Percentiles rank a stretch among this genome's conserved stretches.
phyloP scores from a whole-genome alignment of 2,113 vertebrate genomes.

The Centropristis striata region DNA sequence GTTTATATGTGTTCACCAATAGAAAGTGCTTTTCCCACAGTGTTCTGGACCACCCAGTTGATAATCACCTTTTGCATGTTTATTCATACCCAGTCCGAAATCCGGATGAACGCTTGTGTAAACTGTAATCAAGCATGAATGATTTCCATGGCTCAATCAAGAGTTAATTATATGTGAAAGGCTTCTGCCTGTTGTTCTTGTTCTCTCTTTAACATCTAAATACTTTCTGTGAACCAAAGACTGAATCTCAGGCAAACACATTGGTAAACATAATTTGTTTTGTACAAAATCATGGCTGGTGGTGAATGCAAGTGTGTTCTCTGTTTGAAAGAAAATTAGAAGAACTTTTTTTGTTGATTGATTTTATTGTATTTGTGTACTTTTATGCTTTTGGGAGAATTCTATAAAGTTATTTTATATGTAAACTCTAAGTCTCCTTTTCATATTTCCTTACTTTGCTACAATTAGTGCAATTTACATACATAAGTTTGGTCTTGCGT shows the following conservation, averaged over 20 bases:
- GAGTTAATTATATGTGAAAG: slow-evolving; percentile 30
- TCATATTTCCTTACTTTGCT: background rate
- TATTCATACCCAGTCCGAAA: slow-evolving; percentile 3
- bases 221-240: slow-evolving; percentile 53
- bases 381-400: slow-evolving; percentile 23
- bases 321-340: slow-evolving; percentile 23
- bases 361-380: slow-evolving; percentile 42
- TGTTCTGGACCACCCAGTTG: slow-evolving; percentile 51
- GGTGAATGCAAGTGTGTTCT: background rate
- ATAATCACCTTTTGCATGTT: slow-evolving; percentile 54
- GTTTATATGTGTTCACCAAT: slow-evolving; percentile 55
- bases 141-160: slow-evolving; percentile 21
- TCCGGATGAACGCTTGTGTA: slow-evolving; percentile 39
- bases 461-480: background rate
- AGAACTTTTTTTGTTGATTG: background rate
- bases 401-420: slow-evolving; percentile 29
- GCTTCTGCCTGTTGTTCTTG: background rate
- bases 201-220: slow-evolving; percentile 7
- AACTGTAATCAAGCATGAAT: slow-evolving; percentile 50
- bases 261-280: slow-evolving; percentile 1
- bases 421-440: background rate
- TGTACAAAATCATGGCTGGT: slow-evolving; percentile 3
- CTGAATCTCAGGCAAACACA: slow-evolving; percentile 57
- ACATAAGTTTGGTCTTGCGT: background rate
- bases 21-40: slow-evolving; percentile 46